Evolutionary conservation across 1,140 invertebrate genomes (phyloP).

Genomic region (Nomia melanderi): DNA sequence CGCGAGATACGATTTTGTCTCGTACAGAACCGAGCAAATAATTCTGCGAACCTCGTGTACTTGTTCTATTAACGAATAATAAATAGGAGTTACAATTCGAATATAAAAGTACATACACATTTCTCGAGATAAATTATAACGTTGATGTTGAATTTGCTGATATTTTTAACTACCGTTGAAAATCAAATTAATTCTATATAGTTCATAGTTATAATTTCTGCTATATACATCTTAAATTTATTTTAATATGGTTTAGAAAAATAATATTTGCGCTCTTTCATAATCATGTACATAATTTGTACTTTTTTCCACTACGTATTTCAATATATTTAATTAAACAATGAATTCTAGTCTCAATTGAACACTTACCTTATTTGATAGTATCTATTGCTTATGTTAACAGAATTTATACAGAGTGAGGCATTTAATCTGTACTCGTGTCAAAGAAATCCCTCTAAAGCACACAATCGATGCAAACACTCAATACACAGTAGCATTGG

Average conservation of each 20-base stretch:
- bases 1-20: slow-evolving; percentile 22
- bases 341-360: slow-evolving; percentile 29
- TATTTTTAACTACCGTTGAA: slow-evolving; percentile 11
- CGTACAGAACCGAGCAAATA: slow-evolving; percentile 5
- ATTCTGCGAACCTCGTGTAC: background rate
- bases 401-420: slow-evolving; percentile 22
- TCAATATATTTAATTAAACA: slow-evolving; percentile 13
- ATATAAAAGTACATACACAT: background rate
- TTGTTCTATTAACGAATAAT: too few relatives aligned
- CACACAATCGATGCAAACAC: background rate
- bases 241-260: slow-evolving; percentile 4
- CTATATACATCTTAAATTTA: background rate
- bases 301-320: slow-evolving; percentile 2
- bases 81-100: background rate
- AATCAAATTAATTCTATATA: slow-evolving; percentile 23
- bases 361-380: slow-evolving; percentile 49
- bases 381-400: slow-evolving; percentile 2
- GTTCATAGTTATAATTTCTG: background rate
- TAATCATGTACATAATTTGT: slow-evolving; percentile 33
- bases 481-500: background rate
- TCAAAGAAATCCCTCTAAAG: slow-evolving; percentile 2
- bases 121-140: slow-evolving; percentile 2
- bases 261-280: slow-evolving; percentile 24
- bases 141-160: background rate
- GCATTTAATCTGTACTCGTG: background rate